Base-by-base conservation (phyloP, 2,113 vertebrate genomes). In the Psilopsiagon aymara region DNA sequence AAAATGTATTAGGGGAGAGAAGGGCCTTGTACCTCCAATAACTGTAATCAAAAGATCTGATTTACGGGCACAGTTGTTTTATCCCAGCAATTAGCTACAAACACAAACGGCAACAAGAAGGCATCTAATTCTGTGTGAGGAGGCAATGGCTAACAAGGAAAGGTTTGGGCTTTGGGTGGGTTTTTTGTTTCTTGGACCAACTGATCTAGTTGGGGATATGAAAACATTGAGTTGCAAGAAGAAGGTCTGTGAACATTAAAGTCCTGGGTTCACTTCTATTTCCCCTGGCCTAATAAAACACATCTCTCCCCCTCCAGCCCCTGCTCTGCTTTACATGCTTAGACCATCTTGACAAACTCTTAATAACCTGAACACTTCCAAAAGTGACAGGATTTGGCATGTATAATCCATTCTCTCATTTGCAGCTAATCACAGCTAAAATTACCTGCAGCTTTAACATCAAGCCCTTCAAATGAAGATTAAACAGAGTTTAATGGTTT, bases 81-180 rank as follows among this genome's bases (percentile, higher is more conserved):
- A 53, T 28, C 19, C 29, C 37, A 86, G 33, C 44, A 86, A 70
- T 78, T n/a, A 78, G 6, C 35, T 86, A 52, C 3, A 84, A 57
- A 51, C 33, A 64, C 16, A 84, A 79, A 37, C 4, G 11, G 41
- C 20, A 71, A 46, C 47, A 55, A 7, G 5, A 86, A 78, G 43
- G 53, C 8, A 82, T n/a, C 7, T 35, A 74, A 46, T 55, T 59
- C 77, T 6, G 31, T 24, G 7, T 15, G 20, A 66, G 18, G n/a
- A 71, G 23, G 21, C 84, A 87, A 70, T 2, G 5, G 14, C 28
- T 84, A 37, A 29, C 19, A 47, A 6, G 10, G 21, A 79, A 6
- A 64, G 4, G 6, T 8, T 41, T 46, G 6, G 10, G 4, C 2
- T 10, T 68, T 55, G 23, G 23, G n/a, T n/a, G 19, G 7, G 1